These are phyloP conservation scores for Drosophila ercepeae DNA, from an alignment of 1,140 invertebrate species.

Conservation along the genomic window DNA sequence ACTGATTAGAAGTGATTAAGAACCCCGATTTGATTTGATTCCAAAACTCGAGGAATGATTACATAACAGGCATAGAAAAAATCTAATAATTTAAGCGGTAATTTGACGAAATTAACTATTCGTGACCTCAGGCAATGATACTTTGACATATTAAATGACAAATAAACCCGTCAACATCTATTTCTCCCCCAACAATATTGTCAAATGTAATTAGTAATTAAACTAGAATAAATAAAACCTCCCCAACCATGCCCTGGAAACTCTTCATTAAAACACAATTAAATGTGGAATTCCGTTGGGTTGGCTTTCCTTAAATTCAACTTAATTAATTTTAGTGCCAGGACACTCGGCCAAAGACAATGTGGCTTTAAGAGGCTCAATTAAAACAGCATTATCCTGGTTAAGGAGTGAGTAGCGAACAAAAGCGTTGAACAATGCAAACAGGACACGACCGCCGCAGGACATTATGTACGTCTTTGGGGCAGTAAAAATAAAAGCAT, in stretches of 20 bases:
- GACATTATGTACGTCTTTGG: slow-evolving; percentile 35
- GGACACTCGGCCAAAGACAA: slow-evolving; percentile 12
- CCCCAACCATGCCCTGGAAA: not conserved
- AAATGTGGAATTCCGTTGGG: slow-evolving; percentile 2
- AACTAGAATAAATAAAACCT: slow-evolving; percentile 33
- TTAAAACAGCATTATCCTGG: slow-evolving; percentile 64
- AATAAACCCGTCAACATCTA: not conserved
- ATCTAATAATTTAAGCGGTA: slow-evolving; percentile 10
- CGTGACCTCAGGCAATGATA: slow-evolving; percentile 33
- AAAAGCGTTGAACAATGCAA: slow-evolving; percentile 39
- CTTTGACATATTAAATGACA: slow-evolving; percentile 25
- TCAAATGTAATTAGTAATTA: slow-evolving; percentile 16
- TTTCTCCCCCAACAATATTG: not conserved
- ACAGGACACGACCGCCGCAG: slow-evolving; percentile 35
- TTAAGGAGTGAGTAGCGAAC: not conserved
- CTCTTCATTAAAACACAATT: slow-evolving; percentile 32
- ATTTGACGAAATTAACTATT: slow-evolving; percentile 30
- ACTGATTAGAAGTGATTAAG: slow-evolving; percentile 30
- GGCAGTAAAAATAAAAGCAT: slow-evolving; percentile 26
- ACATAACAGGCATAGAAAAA: slow-evolving; percentile 6
- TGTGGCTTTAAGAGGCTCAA: slow-evolving; percentile 55
- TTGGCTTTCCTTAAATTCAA: slow-evolving; percentile 50
- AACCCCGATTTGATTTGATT: slow-evolving; percentile 32
- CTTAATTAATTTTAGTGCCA: slow-evolving; percentile 58
- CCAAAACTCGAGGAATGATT: slow-evolving; percentile 9